phyloP scores from a whole-genome alignment of 2,797 vertebrate genomes.

The Aldrovandia affinis region DNA sequence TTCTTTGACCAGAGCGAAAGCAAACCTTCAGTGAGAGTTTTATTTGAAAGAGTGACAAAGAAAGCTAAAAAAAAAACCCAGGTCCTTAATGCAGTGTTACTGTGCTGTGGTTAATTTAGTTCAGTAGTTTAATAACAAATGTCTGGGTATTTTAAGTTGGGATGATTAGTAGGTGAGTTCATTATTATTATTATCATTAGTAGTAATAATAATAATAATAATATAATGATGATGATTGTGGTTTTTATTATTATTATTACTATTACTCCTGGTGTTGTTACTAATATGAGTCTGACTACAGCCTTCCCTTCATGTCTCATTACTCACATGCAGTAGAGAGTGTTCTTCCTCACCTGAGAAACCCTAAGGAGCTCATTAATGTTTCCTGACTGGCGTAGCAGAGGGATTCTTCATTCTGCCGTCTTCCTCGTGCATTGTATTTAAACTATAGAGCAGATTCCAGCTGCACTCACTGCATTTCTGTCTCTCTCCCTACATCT shows the following conservation, averaged over 20 bases:
- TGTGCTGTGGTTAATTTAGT: too few relatives aligned
- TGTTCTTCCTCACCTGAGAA: neutral
- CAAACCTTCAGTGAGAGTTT: neutral
- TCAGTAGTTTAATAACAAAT: too few relatives aligned
- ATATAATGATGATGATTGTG: neutral
- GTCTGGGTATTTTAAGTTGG: neutral
- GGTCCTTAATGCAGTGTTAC: neutral
- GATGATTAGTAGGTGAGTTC: neutral
- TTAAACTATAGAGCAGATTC: neutral
- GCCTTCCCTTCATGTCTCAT: neutral
- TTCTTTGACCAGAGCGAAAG: neutral
- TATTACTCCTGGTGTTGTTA: neutral
- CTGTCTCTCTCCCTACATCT: neutral
- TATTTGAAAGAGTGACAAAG: neutral
- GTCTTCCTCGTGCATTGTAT: neutral
- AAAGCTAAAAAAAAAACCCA: neutral
- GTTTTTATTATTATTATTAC: neutral
- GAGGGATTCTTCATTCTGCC: neutral
- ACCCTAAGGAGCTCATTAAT: constrained; percentile 18
- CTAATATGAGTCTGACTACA: neutral
- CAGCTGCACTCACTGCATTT: neutral
- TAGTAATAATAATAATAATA: neutral
- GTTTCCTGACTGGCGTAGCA: neutral
- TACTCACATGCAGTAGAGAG: neutral
- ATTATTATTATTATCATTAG: neutral